A percentile compares a stretch with the other conserved stretches of the same genome.
Conservation (phyloP, 2,113 vertebrate genomes). For the Phalacrocorax pelagicus region DNA sequence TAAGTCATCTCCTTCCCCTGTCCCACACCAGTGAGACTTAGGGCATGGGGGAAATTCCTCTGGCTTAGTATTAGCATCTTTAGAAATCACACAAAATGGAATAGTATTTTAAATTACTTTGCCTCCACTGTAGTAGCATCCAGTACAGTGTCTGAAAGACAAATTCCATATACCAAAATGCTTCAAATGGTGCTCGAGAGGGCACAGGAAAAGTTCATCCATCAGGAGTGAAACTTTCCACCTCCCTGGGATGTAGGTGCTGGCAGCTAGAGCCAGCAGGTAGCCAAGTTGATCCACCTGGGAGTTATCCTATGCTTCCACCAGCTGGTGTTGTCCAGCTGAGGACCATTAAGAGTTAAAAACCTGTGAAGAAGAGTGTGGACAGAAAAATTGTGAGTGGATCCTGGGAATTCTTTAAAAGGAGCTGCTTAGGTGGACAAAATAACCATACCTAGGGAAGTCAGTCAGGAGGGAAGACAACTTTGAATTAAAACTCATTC, state of each 20-base stretch:
- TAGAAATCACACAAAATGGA: background rate
- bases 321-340: background rate
- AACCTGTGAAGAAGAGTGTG: background rate
- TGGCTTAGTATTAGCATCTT: background rate
- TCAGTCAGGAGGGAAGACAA: background rate
- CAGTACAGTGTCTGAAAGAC: background rate
- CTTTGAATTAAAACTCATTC: background rate
- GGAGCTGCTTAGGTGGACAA: background rate
- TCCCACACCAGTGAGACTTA: background rate
- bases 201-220: accelerated
- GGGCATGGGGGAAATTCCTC: background rate
- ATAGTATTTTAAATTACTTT: background rate
- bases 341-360: background rate
- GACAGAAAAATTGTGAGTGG: background rate
- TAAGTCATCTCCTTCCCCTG: background rate
- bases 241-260: background rate
- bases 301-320: background rate
- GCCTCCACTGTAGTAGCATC: background rate
- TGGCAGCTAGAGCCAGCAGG: background rate
- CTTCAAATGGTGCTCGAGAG: background rate
- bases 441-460: background rate
- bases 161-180: background rate
- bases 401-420: background rate
- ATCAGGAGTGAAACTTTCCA: accelerated
- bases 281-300: background rate